These are phyloP conservation scores for Thereuonema tuberculata DNA, from an alignment of 1,140 invertebrate species.

Conservation along the genomic window DNA sequence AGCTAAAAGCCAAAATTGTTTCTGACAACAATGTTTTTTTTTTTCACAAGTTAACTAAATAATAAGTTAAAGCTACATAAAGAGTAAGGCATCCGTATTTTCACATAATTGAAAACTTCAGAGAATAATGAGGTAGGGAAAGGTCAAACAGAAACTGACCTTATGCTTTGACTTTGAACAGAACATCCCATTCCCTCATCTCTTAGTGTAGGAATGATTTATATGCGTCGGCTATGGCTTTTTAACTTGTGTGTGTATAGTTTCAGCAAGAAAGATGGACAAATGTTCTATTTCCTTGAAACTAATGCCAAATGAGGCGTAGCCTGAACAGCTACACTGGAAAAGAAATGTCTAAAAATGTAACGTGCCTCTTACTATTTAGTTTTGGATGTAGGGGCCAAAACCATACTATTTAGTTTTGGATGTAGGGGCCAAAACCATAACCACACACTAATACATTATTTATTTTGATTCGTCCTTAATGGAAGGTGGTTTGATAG, in stretches of 20 bases:
- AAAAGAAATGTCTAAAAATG: not conserved
- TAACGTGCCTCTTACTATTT: not conserved
- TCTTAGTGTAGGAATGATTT: not conserved
- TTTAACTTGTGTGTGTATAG: not conserved
- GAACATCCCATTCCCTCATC: not conserved
- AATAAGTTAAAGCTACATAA: not conserved
- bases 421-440: too few relatives aligned
- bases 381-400: not conserved
- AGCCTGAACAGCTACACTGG: not conserved
- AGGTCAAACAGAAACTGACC: too few relatives aligned
- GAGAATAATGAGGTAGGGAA: not conserved
- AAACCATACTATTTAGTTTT: too few relatives aligned
- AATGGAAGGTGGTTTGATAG: too few relatives aligned
- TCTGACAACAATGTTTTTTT: not conserved
- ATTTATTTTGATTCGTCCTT: too few relatives aligned
- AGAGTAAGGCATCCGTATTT: not conserved
- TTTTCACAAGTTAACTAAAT: not conserved
- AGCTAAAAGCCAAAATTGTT: not conserved
- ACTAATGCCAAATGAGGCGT: not conserved
- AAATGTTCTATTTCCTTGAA: not conserved
- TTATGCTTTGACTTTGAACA: slow-evolving; percentile 1
- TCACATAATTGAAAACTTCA: not conserved
- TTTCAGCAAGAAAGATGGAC: not conserved
- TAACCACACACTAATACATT: too few relatives aligned
- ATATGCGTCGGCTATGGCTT: not conserved